Percentiles rank a stretch among this genome's conserved stretches.
Evolutionary conservation across 1,140 invertebrate species (phyloP).

Genomic region (Anadara kagoshimensis): DNA sequence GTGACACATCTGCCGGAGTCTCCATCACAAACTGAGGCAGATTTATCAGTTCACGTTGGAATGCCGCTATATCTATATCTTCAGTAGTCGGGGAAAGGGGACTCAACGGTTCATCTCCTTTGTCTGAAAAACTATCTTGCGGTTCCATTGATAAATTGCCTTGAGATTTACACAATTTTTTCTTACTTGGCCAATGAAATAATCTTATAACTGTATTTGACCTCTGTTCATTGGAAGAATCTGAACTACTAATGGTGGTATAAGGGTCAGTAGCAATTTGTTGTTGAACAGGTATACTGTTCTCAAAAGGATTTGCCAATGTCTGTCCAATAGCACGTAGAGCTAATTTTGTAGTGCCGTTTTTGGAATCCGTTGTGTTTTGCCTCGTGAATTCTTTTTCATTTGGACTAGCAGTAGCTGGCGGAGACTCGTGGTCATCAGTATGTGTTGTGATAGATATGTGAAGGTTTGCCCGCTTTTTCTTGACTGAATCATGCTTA

Average conservation of each 20-base stretch:
- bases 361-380: constrained; percentile 46
- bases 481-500: constrained; percentile 32
- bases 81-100: constrained; percentile 29
- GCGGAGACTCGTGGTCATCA: constrained; percentile 31
- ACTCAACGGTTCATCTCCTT: constrained; percentile 25
- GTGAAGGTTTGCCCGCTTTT: constrained; percentile 26
- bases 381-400: constrained; percentile 36
- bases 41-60: constrained; percentile 72
- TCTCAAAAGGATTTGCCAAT: constrained; percentile 67
- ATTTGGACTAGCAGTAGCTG: constrained; percentile 12
- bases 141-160: constrained; percentile 50
- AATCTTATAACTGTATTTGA: constrained; percentile 46
- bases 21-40: constrained; percentile 73
- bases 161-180: constrained; percentile 65
- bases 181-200: constrained; percentile 67
- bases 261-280: constrained; percentile 1
- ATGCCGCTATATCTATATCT: constrained; percentile 69
- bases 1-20: constrained; percentile 64
- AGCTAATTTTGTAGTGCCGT: constrained; percentile 67
- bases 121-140: constrained; percentile 32
- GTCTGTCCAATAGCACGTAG: constrained; percentile 68
- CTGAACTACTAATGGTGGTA: constrained; percentile 29
- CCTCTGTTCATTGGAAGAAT: constrained; percentile 44
- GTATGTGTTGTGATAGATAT: constrained; percentile 17
- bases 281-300: constrained; percentile 17